Base-by-base conservation (phyloP, 2,797 vertebrate genomes). In the Rhyacichthys aspro region DNA sequence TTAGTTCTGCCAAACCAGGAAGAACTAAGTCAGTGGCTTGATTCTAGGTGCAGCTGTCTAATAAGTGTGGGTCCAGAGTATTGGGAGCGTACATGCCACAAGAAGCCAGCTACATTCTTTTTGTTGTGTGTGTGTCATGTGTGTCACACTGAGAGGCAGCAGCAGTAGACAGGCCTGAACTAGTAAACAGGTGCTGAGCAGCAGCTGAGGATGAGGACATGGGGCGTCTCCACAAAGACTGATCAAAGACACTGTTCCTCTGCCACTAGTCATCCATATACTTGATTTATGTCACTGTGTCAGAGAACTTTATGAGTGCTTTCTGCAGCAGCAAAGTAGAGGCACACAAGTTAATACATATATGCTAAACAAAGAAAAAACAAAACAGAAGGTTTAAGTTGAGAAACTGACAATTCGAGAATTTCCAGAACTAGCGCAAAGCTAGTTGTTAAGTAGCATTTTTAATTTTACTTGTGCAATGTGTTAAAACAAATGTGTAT, bases 131-230 rank as follows among this genome's bases (percentile, higher is more conserved):
- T 63, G 74, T 78, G 55, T 87, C 81, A 86, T 66, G 70, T 78
- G 74, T 74, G 77, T 84, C 80, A 85, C 85, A 81, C 14, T 47
- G 64, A 83, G 70, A 67, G 65, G 80, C 83, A 78, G 74, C 56
- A 39, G 47, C 32, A 36, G n/a, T 75, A 81, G 90, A 86, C 91
- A 91, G 88, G 91, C 87, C 91, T 63, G 79, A 71, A 92, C 91
- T 84, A 32, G 91, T 84, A 88, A 90, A 91, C 90, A 92, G 91
- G 91, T 91, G 91, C 87, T 86, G 73, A 60, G 59, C 63, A 82
- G 85, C 86, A 87, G 87, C 86, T 88, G 83, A 88, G 76, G 84
- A 90, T 87, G 90, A 90, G 84, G 86, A 90, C 86, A 82, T 70
- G 74, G 84, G 89, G 89, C 76, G 82, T 92, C 79, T 87, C 85